Percentiles rank a stretch among this genome's conserved stretches.
These are phyloP conservation scores for Phalacrocorax brasilianus DNA, from an alignment of 2,113 vertebrate genomes.

Conservation along the genomic window DNA sequence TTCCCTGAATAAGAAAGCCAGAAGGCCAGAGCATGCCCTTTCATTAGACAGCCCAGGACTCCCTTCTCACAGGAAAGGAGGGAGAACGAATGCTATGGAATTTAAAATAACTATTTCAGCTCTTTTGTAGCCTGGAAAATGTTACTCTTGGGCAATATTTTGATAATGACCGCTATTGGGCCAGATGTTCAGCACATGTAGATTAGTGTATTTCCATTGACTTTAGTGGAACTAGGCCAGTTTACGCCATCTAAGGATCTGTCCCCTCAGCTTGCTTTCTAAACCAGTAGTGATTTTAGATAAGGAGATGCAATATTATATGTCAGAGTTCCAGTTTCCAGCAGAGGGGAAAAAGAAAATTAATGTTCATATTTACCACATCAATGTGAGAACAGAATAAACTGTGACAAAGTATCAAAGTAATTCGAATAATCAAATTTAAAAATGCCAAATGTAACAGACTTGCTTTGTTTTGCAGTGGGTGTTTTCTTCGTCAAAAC, in stretches of 20 bases:
- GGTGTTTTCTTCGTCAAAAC: neutral
- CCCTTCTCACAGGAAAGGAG: neutral
- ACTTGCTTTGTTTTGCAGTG: neutral
- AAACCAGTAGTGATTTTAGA: neutral
- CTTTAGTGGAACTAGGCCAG: conserved; percentile 13
- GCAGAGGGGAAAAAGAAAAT: neutral
- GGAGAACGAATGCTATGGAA: neutral
- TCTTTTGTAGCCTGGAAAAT: conserved; percentile 28
- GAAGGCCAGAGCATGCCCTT: neutral
- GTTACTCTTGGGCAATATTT: conserved; percentile 38
- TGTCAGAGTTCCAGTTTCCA: neutral
- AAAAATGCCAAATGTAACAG: neutral
- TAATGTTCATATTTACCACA: neutral
- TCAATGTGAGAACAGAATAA: neutral
- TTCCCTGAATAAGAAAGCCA: neutral
- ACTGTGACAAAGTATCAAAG: neutral
- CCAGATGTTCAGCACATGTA: conserved; percentile 38
- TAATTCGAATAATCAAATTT: neutral
- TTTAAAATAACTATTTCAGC: conserved; percentile 8
- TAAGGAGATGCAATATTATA: neutral
- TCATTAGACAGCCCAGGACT: neutral
- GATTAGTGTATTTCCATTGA: conserved; percentile 24
- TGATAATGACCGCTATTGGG: conserved; percentile 6
- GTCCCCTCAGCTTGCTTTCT: neutral
- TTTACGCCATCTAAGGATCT: neutral